Percentiles rank a stretch among this genome's conserved stretches.
phyloP scores from a whole-genome alignment of 2,888 invertebrate genomes.

The Cataglyphis cursor region DNA sequence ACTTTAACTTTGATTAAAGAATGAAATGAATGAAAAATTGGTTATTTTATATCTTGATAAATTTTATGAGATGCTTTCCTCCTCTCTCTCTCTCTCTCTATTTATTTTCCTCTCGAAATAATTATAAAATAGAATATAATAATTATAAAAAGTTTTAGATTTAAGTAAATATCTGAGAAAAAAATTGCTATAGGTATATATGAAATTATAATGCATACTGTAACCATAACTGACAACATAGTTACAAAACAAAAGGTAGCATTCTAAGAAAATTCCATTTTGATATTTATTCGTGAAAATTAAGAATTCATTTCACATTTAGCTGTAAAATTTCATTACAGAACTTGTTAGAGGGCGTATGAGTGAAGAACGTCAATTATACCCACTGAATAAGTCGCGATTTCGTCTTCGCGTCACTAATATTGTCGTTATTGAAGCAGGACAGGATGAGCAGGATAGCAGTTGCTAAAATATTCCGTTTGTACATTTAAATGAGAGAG shows the following conservation, averaged over 20 bases:
- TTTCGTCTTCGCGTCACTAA: slow-evolving; percentile 21
- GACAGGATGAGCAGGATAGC: slow-evolving; percentile 16
- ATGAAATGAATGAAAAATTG: no score
- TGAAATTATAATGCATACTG: not conserved
- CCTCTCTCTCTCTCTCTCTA: not conserved
- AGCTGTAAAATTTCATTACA: not conserved
- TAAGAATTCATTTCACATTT: not conserved
- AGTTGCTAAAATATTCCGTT: slow-evolving; percentile 43
- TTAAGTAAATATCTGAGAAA: not conserved
- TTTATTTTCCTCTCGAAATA: not conserved
- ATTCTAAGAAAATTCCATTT: not conserved
- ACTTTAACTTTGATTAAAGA: not conserved
- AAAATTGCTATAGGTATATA: not conserved
- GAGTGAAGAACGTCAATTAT: slow-evolving; percentile 10
- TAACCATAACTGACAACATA: not conserved
- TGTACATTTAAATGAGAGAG: slow-evolving; percentile 43
- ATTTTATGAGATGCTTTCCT: not conserved
- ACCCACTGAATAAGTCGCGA: not conserved
- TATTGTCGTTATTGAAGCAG: slow-evolving; percentile 24
- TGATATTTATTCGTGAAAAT: slow-evolving; percentile 16
- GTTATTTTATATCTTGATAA: not conserved
- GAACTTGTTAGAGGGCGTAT: not conserved
- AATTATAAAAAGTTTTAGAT: not conserved
- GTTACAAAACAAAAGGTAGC: not conserved
- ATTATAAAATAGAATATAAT: not conserved